Conservation (phyloP, 2,888 invertebrate genomes). For the Therioaphis trifolii region DNA sequence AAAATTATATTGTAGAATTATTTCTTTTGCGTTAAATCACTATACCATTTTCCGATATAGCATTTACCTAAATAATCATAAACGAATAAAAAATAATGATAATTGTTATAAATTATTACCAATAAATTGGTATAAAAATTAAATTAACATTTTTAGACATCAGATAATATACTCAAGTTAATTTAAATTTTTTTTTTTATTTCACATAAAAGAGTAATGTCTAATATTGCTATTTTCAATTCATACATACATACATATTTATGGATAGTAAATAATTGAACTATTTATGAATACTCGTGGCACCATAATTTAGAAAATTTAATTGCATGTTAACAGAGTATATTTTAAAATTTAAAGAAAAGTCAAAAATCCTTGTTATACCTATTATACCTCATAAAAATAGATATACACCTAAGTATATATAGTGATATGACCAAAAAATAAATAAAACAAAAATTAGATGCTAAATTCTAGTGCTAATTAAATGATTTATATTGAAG, state of each 20-base stretch:
- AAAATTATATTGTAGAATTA: no score
- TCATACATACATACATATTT: no score
- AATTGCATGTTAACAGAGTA: neutral
- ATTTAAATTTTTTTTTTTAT: neutral
- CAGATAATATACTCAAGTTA: no score
- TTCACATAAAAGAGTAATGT: neutral
- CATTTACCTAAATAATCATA: no score
- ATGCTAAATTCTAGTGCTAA: neutral
- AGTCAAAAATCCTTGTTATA: neutral
- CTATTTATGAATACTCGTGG: neutral
- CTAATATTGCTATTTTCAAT: neutral
- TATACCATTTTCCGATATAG: no score
- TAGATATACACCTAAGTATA: constrained; percentile 13
- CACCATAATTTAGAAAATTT: neutral
- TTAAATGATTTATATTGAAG: neutral
- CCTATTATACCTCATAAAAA: neutral
- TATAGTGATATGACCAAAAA: neutral
- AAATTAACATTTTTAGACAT: no score
- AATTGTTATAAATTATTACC: no score
- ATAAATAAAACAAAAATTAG: neutral
- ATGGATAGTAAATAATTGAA: neutral
- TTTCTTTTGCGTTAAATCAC: no score
- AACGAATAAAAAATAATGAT: no score
- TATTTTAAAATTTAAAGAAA: neutral
- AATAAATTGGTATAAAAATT: no score